These are phyloP conservation scores for Emmelina monodactyla DNA, from an alignment of 2,888 invertebrate species.

Conservation along the genomic window DNA sequence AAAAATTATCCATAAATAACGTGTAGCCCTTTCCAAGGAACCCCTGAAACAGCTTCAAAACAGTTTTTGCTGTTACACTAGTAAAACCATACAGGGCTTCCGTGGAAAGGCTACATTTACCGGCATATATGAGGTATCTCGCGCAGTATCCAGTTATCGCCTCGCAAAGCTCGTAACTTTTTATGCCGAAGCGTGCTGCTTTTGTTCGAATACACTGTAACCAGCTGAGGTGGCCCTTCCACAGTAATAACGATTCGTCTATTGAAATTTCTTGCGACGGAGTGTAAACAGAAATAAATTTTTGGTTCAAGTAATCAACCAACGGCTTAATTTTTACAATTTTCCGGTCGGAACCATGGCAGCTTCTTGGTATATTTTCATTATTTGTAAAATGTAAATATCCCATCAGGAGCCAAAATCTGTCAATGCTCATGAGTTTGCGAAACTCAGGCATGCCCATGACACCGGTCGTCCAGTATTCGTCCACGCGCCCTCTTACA, in stretches of 20 bases:
- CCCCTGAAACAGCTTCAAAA: slow-evolving; percentile 7
- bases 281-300: slow-evolving; percentile 6
- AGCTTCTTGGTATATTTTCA: background rate
- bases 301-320: slow-evolving; percentile 7
- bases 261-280: slow-evolving; percentile 10
- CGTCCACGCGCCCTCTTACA: slow-evolving; percentile 1
- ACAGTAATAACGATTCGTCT: slow-evolving; percentile 16
- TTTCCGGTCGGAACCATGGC: slow-evolving; percentile 4
- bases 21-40: slow-evolving; percentile 14
- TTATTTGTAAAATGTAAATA: slow-evolving; percentile 13
- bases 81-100: slow-evolving; percentile 4
- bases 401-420: slow-evolving; percentile 9
- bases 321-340: slow-evolving; percentile 10
- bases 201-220: slow-evolving; percentile 16
- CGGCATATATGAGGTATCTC: slow-evolving; percentile 13
- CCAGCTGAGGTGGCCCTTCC: slow-evolving; percentile 16
- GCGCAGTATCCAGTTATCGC: slow-evolving; percentile 14
- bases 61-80: slow-evolving; percentile 5
- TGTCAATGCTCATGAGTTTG: slow-evolving; percentile 7
- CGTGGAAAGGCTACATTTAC: slow-evolving; percentile 28
- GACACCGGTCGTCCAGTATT: slow-evolving; percentile 10
- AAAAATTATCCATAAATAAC: slow-evolving; percentile 16
- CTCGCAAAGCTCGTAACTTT: slow-evolving; percentile 13
- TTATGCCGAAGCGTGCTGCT: slow-evolving; percentile 15
- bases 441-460: slow-evolving; percentile 16